These are phyloP conservation scores for Pterophyllum scalare DNA, from an alignment of 2,113 vertebrate species.

Conservation along the genomic window DNA sequence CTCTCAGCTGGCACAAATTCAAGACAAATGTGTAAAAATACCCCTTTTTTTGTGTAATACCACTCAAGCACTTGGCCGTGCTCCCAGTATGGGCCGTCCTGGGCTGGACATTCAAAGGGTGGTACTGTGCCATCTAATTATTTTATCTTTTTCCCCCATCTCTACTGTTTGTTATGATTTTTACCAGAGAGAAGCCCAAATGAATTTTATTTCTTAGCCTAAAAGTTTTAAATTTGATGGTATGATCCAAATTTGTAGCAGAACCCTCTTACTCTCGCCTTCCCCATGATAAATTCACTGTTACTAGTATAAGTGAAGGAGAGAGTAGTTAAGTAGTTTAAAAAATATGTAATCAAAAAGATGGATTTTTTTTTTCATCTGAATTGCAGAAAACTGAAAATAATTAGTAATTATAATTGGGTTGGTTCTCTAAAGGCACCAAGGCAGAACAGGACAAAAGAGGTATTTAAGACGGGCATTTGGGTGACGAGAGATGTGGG, in stretches of 20 bases:
- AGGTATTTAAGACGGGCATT: background rate
- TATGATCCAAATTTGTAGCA: background rate
- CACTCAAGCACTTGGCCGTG: conserved; percentile 29
- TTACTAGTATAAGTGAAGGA: too few species aligned
- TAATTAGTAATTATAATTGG: background rate
- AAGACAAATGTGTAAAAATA: conserved; percentile 28
- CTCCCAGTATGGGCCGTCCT: conserved; percentile 8
- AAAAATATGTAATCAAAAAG: too few species aligned
- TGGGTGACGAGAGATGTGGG: background rate
- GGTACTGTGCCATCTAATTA: conserved; percentile 42
- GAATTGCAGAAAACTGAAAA: too few species aligned
- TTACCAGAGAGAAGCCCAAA: background rate
- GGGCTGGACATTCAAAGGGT: background rate
- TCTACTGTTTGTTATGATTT: conserved; percentile 17
- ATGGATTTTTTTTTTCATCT: too few species aligned
- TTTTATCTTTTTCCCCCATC: background rate
- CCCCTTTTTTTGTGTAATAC: background rate
- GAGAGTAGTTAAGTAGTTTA: too few species aligned
- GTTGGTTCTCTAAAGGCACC: background rate
- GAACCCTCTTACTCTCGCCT: too few species aligned
- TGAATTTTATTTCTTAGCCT: background rate
- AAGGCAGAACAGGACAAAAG: background rate
- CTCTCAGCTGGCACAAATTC: conserved; percentile 18
- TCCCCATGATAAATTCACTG: too few species aligned
- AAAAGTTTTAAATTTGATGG: background rate